phyloP scores from a whole-genome alignment of 1,140 invertebrate species.

The Drosophila parvula region DNA sequence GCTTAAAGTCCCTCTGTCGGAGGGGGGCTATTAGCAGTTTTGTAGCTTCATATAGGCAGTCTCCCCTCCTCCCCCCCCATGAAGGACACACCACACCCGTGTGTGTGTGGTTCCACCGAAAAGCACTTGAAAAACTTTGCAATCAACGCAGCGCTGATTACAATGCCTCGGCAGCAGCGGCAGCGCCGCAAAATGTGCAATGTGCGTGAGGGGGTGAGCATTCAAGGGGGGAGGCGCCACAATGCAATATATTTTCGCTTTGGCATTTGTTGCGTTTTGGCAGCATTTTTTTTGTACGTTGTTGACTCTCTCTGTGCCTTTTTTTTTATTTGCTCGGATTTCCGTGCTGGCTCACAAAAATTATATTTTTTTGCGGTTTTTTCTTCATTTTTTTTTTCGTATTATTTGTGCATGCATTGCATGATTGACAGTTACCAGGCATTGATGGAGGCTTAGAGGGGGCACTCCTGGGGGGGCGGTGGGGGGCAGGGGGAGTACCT shows the following conservation, averaged over 20 bases:
- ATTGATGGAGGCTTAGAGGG: constrained; percentile 46
- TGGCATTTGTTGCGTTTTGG: constrained; percentile 75
- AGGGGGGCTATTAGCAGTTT: constrained; percentile 36
- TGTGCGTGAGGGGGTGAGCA: constrained; percentile 59
- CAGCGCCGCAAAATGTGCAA: constrained; percentile 68
- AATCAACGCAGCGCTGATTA: constrained; percentile 77
- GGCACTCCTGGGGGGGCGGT: not conserved
- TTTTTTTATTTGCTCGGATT: constrained; percentile 59
- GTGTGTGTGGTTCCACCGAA: constrained; percentile 21
- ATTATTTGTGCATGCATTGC: constrained; percentile 29
- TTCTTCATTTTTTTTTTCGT: constrained; percentile 6
- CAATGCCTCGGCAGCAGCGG: constrained; percentile 58
- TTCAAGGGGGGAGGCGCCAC: not conserved
- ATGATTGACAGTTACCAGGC: constrained; percentile 72
- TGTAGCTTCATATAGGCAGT: constrained; percentile 13
- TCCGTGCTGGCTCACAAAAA: constrained; percentile 42
- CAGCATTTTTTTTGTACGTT: constrained; percentile 19
- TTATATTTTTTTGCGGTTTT: constrained; percentile 41
- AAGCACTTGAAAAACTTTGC: constrained; percentile 79
- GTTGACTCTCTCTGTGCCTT: constrained; percentile 14
- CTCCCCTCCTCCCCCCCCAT: not conserved
- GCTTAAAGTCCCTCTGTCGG: constrained; percentile 16
- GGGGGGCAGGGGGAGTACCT: constrained; percentile 29
- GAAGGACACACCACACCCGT: not conserved
- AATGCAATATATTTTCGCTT: constrained; percentile 74